Percentiles rank a stretch among this genome's conserved stretches.
Conservation (phyloP, 2,113 vertebrate genomes). For the Zeus faber region DNA sequence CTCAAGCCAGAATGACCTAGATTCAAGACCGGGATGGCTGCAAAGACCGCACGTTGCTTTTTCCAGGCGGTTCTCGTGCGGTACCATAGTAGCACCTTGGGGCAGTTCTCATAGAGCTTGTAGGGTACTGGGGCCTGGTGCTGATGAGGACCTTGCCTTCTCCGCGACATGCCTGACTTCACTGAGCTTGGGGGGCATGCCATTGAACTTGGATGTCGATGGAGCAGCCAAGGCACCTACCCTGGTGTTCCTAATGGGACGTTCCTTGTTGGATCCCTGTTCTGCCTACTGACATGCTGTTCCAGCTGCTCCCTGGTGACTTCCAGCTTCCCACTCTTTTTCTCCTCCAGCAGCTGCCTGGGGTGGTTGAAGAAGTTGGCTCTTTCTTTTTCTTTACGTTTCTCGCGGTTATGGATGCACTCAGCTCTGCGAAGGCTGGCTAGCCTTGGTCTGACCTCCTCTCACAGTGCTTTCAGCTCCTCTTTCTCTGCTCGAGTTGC, state of each 20-base stretch:
- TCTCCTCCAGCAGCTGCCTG: too few relatives aligned
- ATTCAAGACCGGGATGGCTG: too few relatives aligned
- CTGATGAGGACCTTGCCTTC: neutral
- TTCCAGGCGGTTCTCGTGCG: too few relatives aligned
- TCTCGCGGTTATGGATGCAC: neutral
- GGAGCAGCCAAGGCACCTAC: neutral
- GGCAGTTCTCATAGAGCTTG: too few relatives aligned
- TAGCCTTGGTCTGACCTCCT: neutral
- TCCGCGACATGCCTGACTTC: neutral
- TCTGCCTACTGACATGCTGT: neutral
- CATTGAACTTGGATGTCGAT: neutral
- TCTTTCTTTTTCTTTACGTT: neutral
- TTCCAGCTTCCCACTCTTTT: neutral
- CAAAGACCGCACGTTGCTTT: too few relatives aligned
- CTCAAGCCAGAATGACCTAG: too few relatives aligned
- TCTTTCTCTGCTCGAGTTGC: neutral
- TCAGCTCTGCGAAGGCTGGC: neutral
- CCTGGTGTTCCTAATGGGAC: too few relatives aligned
- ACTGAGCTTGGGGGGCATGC: neutral
- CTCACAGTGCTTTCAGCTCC: neutral
- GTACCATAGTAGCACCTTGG: too few relatives aligned
- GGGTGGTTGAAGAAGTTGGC: constrained; percentile 6
- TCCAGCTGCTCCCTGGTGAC: neutral
- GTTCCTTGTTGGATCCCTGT: neutral
- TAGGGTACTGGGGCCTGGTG: neutral